phyloP scores from a whole-genome alignment of 1,140 invertebrate species.

The Drosophila repleta region DNA sequence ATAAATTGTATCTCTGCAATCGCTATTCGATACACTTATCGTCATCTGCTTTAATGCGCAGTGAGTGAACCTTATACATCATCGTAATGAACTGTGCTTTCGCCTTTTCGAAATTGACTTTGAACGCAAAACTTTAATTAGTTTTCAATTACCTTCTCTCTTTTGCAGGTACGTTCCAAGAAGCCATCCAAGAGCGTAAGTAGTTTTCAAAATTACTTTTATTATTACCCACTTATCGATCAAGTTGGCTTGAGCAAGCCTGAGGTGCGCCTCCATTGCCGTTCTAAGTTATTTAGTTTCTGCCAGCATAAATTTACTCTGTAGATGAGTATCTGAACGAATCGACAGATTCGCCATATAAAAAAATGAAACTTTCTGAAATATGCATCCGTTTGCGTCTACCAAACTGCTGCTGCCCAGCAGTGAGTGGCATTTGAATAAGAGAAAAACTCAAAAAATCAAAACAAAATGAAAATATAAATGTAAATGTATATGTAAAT shows the following conservation, averaged over 20 bases:
- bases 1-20: constrained; percentile 59
- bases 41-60: not conserved
- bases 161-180: constrained; percentile 73
- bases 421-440: constrained; percentile 21
- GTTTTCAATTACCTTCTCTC: constrained; percentile 41
- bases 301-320: not conserved
- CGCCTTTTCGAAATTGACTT: not conserved
- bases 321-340: constrained; percentile 1
- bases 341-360: constrained; percentile 25
- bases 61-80: too few species aligned
- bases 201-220: constrained; percentile 61
- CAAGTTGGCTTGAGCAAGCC: constrained; percentile 55
- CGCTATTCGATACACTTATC: constrained; percentile 35
- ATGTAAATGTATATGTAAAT: too few species aligned
- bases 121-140: constrained; percentile 36
- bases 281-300: constrained; percentile 29
- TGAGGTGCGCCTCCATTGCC: constrained; percentile 40
- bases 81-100: constrained; percentile 1
- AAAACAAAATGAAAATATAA: constrained; percentile 28
- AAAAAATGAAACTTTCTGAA: constrained; percentile 34
- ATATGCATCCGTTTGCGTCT: constrained; percentile 18
- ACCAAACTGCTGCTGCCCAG: not conserved
- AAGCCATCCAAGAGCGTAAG: constrained; percentile 68
- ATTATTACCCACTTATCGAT: constrained; percentile 68
- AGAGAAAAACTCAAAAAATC: constrained; percentile 19